phyloP scores from a whole-genome alignment of 2,113 vertebrate genomes.

The Pungitius pungitius region DNA sequence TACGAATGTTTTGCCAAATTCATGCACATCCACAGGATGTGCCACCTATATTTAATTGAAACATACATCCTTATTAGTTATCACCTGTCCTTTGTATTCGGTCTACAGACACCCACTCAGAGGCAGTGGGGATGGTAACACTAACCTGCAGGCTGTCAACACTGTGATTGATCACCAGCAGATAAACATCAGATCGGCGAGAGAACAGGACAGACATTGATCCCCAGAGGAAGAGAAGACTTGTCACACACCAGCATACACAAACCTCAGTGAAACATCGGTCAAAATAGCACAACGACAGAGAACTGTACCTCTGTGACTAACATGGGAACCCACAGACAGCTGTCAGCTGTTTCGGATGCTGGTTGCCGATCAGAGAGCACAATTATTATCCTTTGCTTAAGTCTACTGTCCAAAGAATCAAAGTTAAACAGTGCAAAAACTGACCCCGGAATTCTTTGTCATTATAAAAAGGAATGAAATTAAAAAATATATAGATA shows the following conservation, averaged over 20 bases:
- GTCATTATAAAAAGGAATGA: background rate
- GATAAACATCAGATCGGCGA: conserved; percentile 78
- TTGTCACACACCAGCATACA: conserved; percentile 72
- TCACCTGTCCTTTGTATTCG: conserved; percentile 41
- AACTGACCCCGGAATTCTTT: background rate
- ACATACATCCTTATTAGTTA: conserved; percentile 29
- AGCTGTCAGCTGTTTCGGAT: conserved; percentile 60
- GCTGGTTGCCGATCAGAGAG: conserved; percentile 49
- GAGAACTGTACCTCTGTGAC: conserved; percentile 71
- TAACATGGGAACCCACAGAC: conserved; percentile 60
- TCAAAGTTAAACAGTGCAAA: background rate
- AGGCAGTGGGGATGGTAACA: conserved; percentile 64
- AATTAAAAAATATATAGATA: conserved; percentile 11
- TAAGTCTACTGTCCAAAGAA: conserved; percentile 13
- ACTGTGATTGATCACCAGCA: conserved; percentile 79
- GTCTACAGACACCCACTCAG: conserved; percentile 38
- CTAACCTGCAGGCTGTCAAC: conserved; percentile 73
- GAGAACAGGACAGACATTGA: conserved; percentile 79
- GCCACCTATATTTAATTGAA: conserved; percentile 19
- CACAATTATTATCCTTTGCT: conserved; percentile 14
- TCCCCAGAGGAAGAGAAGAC: conserved; percentile 75
- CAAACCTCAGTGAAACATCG: conserved; percentile 74
- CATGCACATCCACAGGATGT: background rate
- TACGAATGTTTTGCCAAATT: background rate
- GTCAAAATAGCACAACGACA: conserved; percentile 73